Conservation (phyloP, 2,797 vertebrate species). For the Acanthurus lineatus region DNA sequence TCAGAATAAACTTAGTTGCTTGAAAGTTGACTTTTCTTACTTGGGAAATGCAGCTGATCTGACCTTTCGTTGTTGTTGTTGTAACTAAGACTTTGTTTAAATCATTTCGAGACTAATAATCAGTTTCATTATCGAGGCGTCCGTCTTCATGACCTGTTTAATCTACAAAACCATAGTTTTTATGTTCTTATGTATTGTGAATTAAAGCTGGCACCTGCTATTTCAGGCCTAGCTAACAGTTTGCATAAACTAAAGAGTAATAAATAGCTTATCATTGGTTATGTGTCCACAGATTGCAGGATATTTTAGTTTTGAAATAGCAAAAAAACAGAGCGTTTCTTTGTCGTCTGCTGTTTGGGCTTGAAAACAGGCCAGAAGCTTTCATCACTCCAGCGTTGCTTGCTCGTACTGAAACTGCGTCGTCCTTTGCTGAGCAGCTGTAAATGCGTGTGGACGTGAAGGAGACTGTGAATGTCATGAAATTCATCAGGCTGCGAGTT, state of each 20-base stretch:
- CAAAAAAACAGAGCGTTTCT: constrained; percentile 9
- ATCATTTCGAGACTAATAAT: constrained; percentile 1
- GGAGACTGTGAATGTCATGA: constrained; percentile 70
- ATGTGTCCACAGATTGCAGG: not conserved
- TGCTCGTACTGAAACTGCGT: constrained; percentile 27
- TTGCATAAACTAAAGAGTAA: not conserved
- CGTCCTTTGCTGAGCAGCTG: constrained; percentile 52
- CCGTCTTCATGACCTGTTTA: not conserved
- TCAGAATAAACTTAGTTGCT: not conserved
- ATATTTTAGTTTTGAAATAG: not conserved
- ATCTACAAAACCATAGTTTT: not conserved
- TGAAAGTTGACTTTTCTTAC: not conserved
- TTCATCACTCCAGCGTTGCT: constrained; percentile 31
- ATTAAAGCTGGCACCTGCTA: not conserved
- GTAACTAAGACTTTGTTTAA: not conserved
- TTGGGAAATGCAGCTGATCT: not conserved
- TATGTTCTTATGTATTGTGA: not conserved
- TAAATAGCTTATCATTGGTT: not conserved
- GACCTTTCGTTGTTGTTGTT: not conserved
- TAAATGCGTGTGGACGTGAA: constrained; percentile 50
- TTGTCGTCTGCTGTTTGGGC: not conserved
- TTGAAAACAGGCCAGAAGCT: constrained; percentile 24
- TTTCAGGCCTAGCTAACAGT: not conserved
- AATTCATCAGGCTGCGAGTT: constrained; percentile 50
- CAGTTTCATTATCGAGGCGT: not conserved